These are phyloP conservation scores for Agelaius tricolor DNA, from an alignment of 2,113 vertebrate species.

Conservation along the genomic window DNA sequence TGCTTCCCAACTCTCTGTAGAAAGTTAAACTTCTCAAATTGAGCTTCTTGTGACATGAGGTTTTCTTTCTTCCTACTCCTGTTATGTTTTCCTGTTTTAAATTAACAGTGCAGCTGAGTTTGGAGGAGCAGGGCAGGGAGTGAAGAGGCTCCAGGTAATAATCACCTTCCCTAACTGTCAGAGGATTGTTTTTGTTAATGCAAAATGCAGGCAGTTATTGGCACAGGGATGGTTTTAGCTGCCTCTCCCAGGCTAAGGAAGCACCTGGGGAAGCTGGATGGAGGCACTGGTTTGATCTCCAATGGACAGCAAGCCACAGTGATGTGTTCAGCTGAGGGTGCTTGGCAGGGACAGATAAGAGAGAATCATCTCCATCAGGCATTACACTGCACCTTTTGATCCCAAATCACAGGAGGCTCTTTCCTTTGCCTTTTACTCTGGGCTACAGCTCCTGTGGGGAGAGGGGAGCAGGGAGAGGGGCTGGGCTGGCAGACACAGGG, in stretches of 20 bases:
- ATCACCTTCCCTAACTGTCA: slow-evolving; percentile 22
- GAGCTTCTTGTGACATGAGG: background rate
- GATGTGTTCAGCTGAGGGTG: background rate
- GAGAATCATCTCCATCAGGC: background rate
- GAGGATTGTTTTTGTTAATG: slow-evolving; percentile 24
- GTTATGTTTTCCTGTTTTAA: background rate
- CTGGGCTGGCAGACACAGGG: background rate
- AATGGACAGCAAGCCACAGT: background rate
- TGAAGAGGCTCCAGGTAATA: slow-evolving; percentile 3
- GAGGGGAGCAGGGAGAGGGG: background rate
- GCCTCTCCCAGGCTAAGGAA: background rate
- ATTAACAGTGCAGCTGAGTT: background rate
- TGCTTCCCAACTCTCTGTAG: background rate
- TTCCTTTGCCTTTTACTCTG: background rate
- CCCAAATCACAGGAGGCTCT: background rate
- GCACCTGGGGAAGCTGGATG: background rate
- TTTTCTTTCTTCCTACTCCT: background rate
- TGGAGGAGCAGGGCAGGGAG: background rate
- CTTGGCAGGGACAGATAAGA: background rate
- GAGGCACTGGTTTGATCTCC: slow-evolving; percentile 13
- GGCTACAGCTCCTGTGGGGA: background rate
- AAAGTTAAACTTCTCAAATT: background rate
- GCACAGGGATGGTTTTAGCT: background rate
- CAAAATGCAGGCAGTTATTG: slow-evolving; percentile 32
- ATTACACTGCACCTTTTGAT: background rate